These are phyloP conservation scores for Gorsachius magnificus DNA, from an alignment of 2,797 vertebrate species.

Conservation along the genomic window DNA sequence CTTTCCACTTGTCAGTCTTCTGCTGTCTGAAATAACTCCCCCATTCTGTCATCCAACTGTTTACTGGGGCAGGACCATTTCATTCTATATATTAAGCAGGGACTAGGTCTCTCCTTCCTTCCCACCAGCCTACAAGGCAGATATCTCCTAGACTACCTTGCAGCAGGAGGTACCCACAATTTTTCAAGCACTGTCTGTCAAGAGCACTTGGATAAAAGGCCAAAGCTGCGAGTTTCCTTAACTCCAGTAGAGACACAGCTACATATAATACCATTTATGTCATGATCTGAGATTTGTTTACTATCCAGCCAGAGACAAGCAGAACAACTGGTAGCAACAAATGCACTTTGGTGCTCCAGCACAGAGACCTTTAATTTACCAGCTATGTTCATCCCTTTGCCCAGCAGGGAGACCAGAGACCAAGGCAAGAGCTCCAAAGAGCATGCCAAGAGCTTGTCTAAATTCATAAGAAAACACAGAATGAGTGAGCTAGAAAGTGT, in stretches of 20 bases:
- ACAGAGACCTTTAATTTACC: not conserved
- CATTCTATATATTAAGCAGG: not conserved
- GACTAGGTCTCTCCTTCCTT: not conserved
- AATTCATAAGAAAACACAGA: not conserved
- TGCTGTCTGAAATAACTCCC: not conserved
- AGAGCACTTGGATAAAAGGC: not conserved
- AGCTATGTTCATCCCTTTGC: not conserved
- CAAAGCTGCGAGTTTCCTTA: not conserved
- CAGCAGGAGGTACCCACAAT: not conserved
- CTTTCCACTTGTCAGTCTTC: not conserved
- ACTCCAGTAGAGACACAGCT: not conserved
- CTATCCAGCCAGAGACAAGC: not conserved
- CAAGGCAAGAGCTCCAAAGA: not conserved
- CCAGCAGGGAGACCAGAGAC: not conserved
- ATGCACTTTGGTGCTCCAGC: not conserved
- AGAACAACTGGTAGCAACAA: not conserved
- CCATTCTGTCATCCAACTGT: not conserved
- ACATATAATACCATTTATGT: not conserved
- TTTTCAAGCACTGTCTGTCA: not conserved
- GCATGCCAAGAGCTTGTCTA: not conserved
- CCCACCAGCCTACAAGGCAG: not conserved
- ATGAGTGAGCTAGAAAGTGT: not conserved
- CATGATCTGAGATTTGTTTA: not conserved
- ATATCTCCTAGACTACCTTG: not conserved
- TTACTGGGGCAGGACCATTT: not conserved